Conservation (phyloP, 2,113 vertebrate species). For the Coracopsis vasa region DNA sequence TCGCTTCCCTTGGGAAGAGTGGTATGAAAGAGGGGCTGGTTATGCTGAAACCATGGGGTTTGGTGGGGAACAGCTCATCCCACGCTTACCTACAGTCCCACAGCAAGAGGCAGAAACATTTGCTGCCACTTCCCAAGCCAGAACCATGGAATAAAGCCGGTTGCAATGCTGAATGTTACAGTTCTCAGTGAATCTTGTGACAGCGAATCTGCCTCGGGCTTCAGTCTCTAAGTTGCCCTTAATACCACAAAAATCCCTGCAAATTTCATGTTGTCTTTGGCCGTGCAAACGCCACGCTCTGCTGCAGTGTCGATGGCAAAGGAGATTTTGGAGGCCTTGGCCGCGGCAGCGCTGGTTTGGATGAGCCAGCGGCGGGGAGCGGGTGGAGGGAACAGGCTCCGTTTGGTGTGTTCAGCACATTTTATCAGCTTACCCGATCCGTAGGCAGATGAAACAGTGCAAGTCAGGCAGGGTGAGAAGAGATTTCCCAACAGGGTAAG, state of each 20-base stretch:
- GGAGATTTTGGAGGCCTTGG: constrained; percentile 1
- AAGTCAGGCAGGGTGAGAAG: constrained; percentile 43
- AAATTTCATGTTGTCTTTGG: constrained; percentile 42
- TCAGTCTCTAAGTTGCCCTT: neutral
- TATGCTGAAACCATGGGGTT: neutral
- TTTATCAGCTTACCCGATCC: constrained; percentile 43
- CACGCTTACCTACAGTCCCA: neutral
- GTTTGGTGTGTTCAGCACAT: constrained; percentile 52
- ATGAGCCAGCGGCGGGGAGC: neutral
- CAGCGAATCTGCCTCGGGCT: constrained; percentile 38
- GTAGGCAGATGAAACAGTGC: constrained; percentile 45
- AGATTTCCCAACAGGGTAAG: constrained; percentile 39
- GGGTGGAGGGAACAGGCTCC: constrained; percentile 38
- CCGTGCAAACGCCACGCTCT: neutral
- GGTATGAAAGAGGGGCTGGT: neutral
- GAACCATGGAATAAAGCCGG: neutral
- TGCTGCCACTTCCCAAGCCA: neutral
- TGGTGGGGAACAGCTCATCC: neutral
- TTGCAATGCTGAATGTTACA: neutral
- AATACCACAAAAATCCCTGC: constrained; percentile 44
- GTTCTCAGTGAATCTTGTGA: constrained; percentile 10
- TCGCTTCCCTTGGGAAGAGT: neutral
- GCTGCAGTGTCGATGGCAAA: constrained; percentile 14
- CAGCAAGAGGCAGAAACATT: neutral
- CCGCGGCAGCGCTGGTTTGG: neutral